Conservation (phyloP, 37 sponge, comb jelly and placozoan species). For the Diacarnus erythraeanus region DNA sequence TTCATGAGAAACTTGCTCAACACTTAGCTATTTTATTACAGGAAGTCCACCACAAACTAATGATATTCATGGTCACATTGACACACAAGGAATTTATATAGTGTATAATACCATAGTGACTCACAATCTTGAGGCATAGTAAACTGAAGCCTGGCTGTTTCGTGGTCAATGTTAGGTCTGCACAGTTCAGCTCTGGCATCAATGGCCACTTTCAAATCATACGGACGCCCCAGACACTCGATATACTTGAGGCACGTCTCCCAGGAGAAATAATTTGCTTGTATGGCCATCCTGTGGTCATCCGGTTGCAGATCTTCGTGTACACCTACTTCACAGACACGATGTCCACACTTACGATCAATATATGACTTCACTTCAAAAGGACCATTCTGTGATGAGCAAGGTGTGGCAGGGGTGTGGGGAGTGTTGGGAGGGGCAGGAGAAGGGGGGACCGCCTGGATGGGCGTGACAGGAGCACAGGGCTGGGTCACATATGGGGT, state of each 20-base stretch:
- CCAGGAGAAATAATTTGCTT: background rate
- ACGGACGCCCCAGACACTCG: background rate
- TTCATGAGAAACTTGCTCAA: too few relatives aligned
- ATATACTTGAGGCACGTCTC: background rate
- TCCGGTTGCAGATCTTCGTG: background rate
- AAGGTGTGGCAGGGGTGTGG: slow-evolving; percentile 1
- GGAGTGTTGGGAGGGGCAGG: slow-evolving; percentile 3
- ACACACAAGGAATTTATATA: background rate
- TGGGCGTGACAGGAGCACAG: background rate
- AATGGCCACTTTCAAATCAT: slow-evolving; percentile 33
- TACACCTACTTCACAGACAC: slow-evolving; percentile 9
- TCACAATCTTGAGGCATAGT: slow-evolving; percentile 27
- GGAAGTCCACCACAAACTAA: too few relatives aligned
- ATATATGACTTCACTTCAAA: background rate
- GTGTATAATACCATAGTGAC: slow-evolving; percentile 7
- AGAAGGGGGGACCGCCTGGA: background rate
- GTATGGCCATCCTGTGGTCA: background rate
- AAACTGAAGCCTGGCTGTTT: background rate
- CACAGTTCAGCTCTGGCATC: slow-evolving; percentile 21
- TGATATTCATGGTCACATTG: too few relatives aligned
- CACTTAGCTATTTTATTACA: too few relatives aligned
- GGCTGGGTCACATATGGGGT: background rate
- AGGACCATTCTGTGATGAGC: background rate
- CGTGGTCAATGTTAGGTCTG: slow-evolving; percentile 2
- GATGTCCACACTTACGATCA: background rate